A percentile compares a stretch with the other conserved stretches of the same genome.
Evolutionary conservation across 64 coral and sea anemone species (phyloP).

Genomic region (Montipora cactus): DNA sequence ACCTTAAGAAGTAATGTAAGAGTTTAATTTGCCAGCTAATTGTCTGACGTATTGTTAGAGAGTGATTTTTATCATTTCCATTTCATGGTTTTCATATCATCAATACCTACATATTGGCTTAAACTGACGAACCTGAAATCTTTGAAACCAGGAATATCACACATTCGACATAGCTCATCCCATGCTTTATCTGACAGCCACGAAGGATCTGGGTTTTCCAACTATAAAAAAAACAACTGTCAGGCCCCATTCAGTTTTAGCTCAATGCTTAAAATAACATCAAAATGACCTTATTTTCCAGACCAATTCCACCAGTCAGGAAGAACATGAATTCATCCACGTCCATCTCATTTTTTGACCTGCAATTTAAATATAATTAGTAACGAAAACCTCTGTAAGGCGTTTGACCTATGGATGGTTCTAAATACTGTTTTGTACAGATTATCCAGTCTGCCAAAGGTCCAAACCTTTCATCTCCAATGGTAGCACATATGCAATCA

Average conservation of each 20-base stretch:
- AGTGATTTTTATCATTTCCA: no score
- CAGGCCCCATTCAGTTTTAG: background rate
- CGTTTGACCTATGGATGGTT: no score
- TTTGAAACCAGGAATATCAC: conserved; percentile 91
- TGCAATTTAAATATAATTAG: background rate
- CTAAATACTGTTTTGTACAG: no score
- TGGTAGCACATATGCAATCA: no score
- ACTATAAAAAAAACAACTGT: conserved; percentile 44
- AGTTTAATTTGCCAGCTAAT: no score
- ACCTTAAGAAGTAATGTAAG: no score
- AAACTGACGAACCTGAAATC: conserved; percentile 81
- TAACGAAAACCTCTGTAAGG: no score
- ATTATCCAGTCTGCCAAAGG: no score
- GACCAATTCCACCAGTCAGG: conserved; percentile 94
- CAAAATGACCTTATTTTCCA: conserved; percentile 96
- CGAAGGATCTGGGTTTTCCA: conserved; percentile 96
- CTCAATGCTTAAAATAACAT: background rate
- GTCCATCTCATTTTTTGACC: conserved; percentile 94
- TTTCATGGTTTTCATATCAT: no score
- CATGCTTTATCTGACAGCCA: conserved; percentile 98
- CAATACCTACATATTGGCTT: no score
- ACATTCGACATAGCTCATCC: conserved; percentile 99
- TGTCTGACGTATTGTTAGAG: no score
- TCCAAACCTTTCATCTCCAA: no score
- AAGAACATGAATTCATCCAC: conserved; percentile 99